Evolutionary conservation across 2,888 invertebrate species (phyloP).

Genomic region (Helobdella robusta): DNA sequence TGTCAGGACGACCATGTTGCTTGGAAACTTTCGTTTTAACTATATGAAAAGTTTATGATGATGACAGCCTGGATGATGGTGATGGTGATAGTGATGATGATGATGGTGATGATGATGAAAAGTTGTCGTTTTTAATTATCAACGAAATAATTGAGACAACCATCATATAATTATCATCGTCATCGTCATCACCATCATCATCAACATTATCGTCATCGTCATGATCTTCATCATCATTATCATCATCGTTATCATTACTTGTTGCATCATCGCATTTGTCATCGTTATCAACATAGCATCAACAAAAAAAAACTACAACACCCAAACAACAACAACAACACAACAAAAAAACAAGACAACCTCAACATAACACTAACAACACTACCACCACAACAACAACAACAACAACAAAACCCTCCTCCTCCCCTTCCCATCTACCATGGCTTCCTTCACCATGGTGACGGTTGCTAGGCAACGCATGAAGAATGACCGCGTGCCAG

Average conservation of each 20-base stretch:
- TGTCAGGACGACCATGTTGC: background rate
- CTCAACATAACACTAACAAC: background rate
- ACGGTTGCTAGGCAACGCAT: constrained; percentile 16
- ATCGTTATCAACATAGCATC: background rate
- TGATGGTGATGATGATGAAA: background rate
- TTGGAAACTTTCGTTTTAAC: no score
- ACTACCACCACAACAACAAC: background rate
- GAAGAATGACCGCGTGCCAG: constrained; percentile 14
- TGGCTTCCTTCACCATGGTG: constrained; percentile 6
- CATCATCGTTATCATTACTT: background rate
- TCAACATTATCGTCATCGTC: background rate
- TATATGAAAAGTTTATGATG: constrained; percentile 2
- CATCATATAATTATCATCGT: background rate
- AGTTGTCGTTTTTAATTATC: background rate
- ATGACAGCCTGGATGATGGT: constrained; percentile 8
- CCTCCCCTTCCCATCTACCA: constrained; percentile 2
- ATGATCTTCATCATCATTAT: background rate
- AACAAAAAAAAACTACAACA: background rate
- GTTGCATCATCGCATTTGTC: background rate
- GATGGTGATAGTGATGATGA: constrained; percentile 9
- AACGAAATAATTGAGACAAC: background rate
- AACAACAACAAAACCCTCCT: background rate
- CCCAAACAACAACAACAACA: background rate
- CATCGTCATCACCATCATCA: background rate
- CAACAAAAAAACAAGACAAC: background rate